Evolutionary conservation across 2,113 vertebrate genomes (phyloP).

Genomic region (Tenebrosternarchus preto): DNA sequence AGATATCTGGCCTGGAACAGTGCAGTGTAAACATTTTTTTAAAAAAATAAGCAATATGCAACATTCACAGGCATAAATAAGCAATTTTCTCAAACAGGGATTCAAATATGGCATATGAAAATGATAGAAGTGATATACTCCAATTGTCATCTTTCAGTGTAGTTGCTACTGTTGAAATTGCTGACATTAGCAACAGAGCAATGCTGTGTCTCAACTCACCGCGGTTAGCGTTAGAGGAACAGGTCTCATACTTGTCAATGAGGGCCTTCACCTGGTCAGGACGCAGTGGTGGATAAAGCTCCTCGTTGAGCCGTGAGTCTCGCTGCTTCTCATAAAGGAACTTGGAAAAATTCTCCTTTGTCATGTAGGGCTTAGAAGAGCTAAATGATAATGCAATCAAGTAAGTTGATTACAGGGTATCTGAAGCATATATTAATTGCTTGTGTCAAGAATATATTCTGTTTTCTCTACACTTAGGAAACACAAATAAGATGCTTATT

Average conservation of each 20-base stretch:
- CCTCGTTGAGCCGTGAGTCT: conserved; percentile 88
- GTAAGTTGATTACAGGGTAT: neutral
- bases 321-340: conserved; percentile 96
- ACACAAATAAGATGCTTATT: neutral
- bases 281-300: conserved; percentile 84
- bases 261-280: conserved; percentile 88
- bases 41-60: neutral
- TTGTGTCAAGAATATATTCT: neutral
- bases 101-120: neutral
- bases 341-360: conserved; percentile 90
- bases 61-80: neutral
- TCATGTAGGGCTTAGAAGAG: conserved; percentile 95
- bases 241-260: conserved; percentile 93
- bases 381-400: conserved; percentile 58
- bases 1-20: conserved; percentile 85
- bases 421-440: neutral
- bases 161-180: neutral
- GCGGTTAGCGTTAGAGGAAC: conserved; percentile 81
- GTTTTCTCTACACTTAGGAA: neutral
- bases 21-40: neutral
- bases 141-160: neutral
- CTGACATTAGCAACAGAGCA: too few relatives aligned
- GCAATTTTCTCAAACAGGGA: neutral
- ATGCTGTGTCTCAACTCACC: conserved; percentile 76
- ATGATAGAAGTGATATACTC: too few relatives aligned